phyloP scores from a whole-genome alignment of 2,888 invertebrate genomes.

The Loripinus fragilis region DNA sequence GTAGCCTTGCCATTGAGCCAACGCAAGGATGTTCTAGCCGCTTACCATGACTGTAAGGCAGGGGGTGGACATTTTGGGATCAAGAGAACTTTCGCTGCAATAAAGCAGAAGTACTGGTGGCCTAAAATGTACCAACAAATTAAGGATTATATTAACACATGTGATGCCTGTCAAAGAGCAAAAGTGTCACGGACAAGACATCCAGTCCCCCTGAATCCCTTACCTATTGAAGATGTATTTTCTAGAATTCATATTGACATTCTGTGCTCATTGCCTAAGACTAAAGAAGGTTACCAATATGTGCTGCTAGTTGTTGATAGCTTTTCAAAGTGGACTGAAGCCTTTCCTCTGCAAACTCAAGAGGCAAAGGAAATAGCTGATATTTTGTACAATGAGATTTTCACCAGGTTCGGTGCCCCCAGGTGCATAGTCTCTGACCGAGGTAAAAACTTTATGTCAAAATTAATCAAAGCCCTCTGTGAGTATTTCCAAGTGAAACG shows the following conservation, averaged over 20 bases:
- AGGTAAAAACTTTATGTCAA: conserved; percentile 55
- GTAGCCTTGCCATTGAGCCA: conserved; percentile 42
- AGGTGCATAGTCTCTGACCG: conserved; percentile 45
- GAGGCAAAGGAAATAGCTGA: conserved; percentile 50
- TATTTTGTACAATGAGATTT: conserved; percentile 49
- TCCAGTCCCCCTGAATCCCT: conserved; percentile 32
- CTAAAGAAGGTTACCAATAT: conserved; percentile 45
- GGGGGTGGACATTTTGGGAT: conserved; percentile 44
- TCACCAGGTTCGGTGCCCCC: conserved; percentile 53
- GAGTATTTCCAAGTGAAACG: conserved; percentile 51
- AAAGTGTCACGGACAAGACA: conserved; percentile 24
- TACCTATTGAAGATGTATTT: conserved; percentile 40
- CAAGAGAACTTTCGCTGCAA: conserved; percentile 26
- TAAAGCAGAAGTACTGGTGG: conserved; percentile 46
- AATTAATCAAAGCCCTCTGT: conserved; percentile 53
- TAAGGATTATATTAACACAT: conserved; percentile 41
- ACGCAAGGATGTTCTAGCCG: conserved; percentile 3
- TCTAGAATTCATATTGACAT: conserved; percentile 52
- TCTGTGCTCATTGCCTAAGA: conserved; percentile 40
- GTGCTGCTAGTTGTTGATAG: conserved; percentile 47
- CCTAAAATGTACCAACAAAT: conserved; percentile 51
- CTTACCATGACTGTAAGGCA: conserved; percentile 42
- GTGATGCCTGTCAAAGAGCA: conserved; percentile 48
- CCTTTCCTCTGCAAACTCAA: conserved; percentile 49
- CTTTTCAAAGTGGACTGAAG: conserved; percentile 54